Percentiles rank a stretch among this genome's conserved stretches.
Evolutionary conservation across 2,113 vertebrate species (phyloP).

Genomic region (Brachirus orientalis): DNA sequence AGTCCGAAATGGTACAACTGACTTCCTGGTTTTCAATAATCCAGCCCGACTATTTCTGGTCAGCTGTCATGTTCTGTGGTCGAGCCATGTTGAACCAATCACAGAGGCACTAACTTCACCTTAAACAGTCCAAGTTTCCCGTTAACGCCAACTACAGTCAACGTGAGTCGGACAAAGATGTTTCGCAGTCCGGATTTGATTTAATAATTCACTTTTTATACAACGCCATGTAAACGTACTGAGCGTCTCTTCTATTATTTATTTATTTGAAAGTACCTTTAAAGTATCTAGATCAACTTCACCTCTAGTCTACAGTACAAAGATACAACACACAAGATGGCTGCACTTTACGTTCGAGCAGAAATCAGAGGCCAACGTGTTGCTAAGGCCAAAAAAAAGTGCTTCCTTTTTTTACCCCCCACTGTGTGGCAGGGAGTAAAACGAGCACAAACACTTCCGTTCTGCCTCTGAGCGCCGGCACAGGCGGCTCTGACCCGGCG

Average conservation of each 20-base stretch:
- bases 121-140: too few relatives aligned
- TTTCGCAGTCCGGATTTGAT: too few relatives aligned
- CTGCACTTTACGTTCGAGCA: slow-evolving; percentile 59
- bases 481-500: slow-evolving; percentile 31
- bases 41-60: too few relatives aligned
- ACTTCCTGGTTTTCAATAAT: too few relatives aligned
- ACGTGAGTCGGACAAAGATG: too few relatives aligned
- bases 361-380: slow-evolving; percentile 66
- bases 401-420: slow-evolving; percentile 33
- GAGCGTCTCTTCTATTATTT: slow-evolving; percentile 3
- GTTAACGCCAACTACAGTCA: too few relatives aligned
- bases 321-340: slow-evolving; percentile 74
- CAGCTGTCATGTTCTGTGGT: too few relatives aligned
- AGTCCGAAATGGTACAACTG: too few relatives aligned
- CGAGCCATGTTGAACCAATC: too few relatives aligned
- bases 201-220: too few relatives aligned
- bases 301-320: slow-evolving; percentile 76
- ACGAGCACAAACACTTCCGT: slow-evolving; percentile 22
- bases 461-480: slow-evolving; percentile 29
- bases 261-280: slow-evolving; percentile 56
- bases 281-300: slow-evolving; percentile 67
- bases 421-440: slow-evolving; percentile 24
- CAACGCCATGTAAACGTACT: too few relatives aligned
- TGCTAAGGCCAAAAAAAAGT: slow-evolving; percentile 55
- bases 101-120: too few relatives aligned